These are phyloP conservation scores for Ovibos moschatus DNA, from an alignment of 2,113 vertebrate genomes.

Conservation along the genomic window DNA sequence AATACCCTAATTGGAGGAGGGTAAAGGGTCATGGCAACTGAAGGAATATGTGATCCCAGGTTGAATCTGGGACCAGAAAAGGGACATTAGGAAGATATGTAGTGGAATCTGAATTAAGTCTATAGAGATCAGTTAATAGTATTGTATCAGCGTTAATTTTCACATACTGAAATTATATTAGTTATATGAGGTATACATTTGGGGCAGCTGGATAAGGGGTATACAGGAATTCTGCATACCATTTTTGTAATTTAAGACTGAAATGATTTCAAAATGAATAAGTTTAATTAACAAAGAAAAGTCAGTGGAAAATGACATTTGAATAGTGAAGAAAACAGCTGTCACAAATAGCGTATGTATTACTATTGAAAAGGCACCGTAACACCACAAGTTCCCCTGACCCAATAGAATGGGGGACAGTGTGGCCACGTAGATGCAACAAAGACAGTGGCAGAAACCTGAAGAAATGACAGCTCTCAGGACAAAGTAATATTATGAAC, in stretches of 20 bases:
- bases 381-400: not conserved
- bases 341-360: not conserved
- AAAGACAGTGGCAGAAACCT: not conserved
- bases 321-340: not conserved
- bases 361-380: not conserved
- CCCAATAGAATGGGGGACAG: not conserved
- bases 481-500: not conserved
- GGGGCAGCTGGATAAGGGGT: not conserved
- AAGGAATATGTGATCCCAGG: not conserved
- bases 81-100: not conserved
- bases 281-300: not conserved
- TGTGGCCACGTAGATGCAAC: not conserved
- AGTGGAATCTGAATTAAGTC: not conserved
- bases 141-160: not conserved
- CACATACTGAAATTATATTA: not conserved
- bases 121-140: not conserved
- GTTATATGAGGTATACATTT: not conserved
- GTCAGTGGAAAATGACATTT: not conserved
- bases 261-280: conserved; percentile 4
- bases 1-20: not conserved
- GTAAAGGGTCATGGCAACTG: not conserved
- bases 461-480: not conserved
- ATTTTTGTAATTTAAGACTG: not conserved
- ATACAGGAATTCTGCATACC: not conserved
- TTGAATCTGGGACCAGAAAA: not conserved